Evolutionary conservation across 2,888 invertebrate genomes (phyloP).

Genomic region (Dicyrtomina minuta): DNA sequence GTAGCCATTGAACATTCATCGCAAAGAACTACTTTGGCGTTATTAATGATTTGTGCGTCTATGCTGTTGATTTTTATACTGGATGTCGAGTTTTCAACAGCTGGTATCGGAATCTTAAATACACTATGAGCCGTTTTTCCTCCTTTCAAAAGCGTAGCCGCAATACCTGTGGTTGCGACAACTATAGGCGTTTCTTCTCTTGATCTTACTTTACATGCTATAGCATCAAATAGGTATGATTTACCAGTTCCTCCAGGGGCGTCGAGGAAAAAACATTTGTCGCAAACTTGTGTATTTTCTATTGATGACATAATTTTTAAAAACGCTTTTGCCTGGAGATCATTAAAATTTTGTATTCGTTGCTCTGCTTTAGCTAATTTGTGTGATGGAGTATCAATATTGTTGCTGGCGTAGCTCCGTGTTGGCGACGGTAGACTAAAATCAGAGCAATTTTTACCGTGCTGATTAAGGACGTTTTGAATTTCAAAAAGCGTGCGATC

Average conservation of each 20-base stretch:
- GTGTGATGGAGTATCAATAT: constrained; percentile 3
- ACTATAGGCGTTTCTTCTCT: background rate
- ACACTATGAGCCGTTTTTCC: constrained; percentile 54
- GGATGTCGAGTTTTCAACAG: background rate
- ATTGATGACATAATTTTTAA: constrained; percentile 49
- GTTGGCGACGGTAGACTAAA: background rate
- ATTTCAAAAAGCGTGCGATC: constrained; percentile 20
- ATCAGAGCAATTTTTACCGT: background rate
- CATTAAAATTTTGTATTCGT: background rate
- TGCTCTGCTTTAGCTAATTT: background rate
- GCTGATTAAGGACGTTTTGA: constrained; percentile 5
- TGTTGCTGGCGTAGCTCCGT: background rate
- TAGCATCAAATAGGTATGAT: background rate
- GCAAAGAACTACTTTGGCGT: background rate
- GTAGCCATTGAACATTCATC: background rate
- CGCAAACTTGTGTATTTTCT: background rate
- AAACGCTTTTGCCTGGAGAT: background rate
- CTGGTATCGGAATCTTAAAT: constrained; percentile 48
- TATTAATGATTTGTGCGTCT: background rate
- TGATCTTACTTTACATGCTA: background rate
- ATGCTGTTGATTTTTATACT: too few relatives aligned
- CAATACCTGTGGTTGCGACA: constrained; percentile 48
- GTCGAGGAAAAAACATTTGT: constrained; percentile 52
- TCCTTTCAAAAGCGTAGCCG: constrained; percentile 42
- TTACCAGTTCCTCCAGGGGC: constrained; percentile 52